A percentile compares a stretch with the other conserved stretches of the same genome.
Evolutionary conservation across 2,888 invertebrate species (phyloP).

Genomic region (Priocnemis perturbator): DNA sequence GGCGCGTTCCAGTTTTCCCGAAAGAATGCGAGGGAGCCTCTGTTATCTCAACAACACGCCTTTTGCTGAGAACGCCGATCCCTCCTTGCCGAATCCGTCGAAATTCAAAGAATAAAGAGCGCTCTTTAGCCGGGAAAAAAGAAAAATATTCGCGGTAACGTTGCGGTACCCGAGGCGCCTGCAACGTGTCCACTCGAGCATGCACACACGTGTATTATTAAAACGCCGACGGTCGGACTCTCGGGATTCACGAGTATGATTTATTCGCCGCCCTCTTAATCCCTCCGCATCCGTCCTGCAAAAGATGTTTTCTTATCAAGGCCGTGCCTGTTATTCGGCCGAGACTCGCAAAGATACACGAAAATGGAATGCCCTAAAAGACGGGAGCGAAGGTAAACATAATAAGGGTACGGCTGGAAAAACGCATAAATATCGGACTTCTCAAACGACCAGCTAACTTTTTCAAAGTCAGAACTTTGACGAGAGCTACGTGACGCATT

Average conservation of each 20-base stretch:
- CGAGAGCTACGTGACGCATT: slow-evolving; percentile 47
- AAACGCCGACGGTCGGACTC: slow-evolving; percentile 30
- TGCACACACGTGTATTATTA: slow-evolving; percentile 49
- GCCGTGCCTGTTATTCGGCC: not conserved
- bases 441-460: too few relatives aligned
- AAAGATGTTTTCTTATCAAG: not conserved
- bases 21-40: slow-evolving; percentile 18
- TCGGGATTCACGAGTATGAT: slow-evolving; percentile 32
- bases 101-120: slow-evolving; percentile 37
- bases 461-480: not conserved
- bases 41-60: not conserved
- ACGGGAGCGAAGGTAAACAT: too few relatives aligned
- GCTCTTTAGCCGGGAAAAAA: slow-evolving; percentile 31
- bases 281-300: not conserved
- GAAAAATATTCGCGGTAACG: slow-evolving; percentile 42
- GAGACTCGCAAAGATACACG: not conserved
- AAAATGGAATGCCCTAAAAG: not conserved
- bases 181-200: slow-evolving; percentile 42
- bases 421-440: too few relatives aligned
- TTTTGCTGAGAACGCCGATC: too few relatives aligned
- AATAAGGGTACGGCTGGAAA: too few relatives aligned
- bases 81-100: too few relatives aligned
- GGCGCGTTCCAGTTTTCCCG: slow-evolving; percentile 5
- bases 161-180: slow-evolving; percentile 29
- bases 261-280: slow-evolving; percentile 10